A percentile compares a stretch with the other conserved stretches of the same genome.
Evolutionary conservation across 2,888 invertebrate genomes (phyloP).

Genomic region (Chrysotoxum bicinctum): DNA sequence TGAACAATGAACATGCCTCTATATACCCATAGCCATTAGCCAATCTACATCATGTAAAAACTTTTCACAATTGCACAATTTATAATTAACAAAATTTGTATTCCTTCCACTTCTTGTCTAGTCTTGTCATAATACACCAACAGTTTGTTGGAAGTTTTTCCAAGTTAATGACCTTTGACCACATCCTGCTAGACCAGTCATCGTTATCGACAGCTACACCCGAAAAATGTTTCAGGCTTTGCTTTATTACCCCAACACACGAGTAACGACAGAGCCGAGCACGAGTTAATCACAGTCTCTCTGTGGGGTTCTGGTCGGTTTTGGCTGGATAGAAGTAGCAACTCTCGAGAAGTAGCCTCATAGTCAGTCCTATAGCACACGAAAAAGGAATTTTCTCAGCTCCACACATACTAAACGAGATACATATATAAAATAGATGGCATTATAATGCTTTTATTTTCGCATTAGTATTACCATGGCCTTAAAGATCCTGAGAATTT

Average conservation of each 20-base stretch:
- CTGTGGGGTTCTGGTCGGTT: conserved; percentile 6
- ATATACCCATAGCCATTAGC: too few relatives aligned
- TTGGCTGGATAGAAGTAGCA: not conserved
- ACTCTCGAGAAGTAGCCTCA: not conserved
- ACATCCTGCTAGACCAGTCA: conserved; percentile 34
- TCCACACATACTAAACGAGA: not conserved
- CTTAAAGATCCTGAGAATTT: conserved; percentile 59
- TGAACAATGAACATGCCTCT: too few relatives aligned
- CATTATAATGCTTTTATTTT: conserved; percentile 67
- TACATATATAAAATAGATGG: conserved; percentile 19
- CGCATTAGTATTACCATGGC: conserved; percentile 70
- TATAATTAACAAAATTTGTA: conserved; percentile 19
- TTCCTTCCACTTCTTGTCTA: not conserved
- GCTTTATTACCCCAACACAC: conserved; percentile 59
- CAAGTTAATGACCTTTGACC: conserved; percentile 30
- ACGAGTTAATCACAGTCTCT: conserved; percentile 61
- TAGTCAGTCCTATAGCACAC: conserved; percentile 2
- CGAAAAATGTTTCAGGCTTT: conserved; percentile 49
- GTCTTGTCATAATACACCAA: not conserved
- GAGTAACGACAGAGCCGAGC: conserved; percentile 56
- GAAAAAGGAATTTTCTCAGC: not conserved
- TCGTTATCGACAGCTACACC: conserved; percentile 55
- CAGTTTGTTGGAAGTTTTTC: conserved; percentile 7
- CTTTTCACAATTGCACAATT: not conserved
- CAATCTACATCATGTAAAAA: not conserved